Percentiles rank a stretch among this genome's conserved stretches.
phyloP scores from a whole-genome alignment of 92 coral and sea anemone genomes.

The Scolanthus callimorphus region DNA sequence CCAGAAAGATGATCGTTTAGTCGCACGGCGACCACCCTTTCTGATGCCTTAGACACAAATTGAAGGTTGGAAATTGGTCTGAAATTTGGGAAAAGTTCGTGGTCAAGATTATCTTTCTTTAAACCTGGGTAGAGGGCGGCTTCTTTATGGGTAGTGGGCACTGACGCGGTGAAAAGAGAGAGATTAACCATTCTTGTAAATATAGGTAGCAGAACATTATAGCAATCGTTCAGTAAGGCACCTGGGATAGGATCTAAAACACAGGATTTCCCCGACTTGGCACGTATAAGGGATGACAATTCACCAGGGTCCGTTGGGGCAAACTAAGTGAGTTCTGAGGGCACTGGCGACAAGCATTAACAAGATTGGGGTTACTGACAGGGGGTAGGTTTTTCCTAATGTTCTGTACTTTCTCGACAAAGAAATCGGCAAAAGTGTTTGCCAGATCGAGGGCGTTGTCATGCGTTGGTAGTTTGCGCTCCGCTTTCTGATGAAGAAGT shows the following conservation, averaged over 20 bases:
- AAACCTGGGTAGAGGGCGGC: too few species aligned
- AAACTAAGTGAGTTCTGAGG: too few species aligned
- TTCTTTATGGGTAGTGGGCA: slow-evolving; percentile 44
- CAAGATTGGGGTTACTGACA: too few species aligned
- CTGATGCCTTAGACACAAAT: slow-evolving; percentile 35
- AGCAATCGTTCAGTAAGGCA: slow-evolving; percentile 25
- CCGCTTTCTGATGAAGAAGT: too few species aligned
- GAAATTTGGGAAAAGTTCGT: slow-evolving; percentile 35
- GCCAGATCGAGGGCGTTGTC: too few species aligned
- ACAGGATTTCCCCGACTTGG: slow-evolving; percentile 37
- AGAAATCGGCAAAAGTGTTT: too few species aligned
- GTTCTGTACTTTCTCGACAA: too few species aligned
- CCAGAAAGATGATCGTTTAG: too few species aligned
- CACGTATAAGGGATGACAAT: slow-evolving; percentile 45
- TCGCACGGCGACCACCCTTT: slow-evolving; percentile 23
- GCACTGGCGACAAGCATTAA: neutral
- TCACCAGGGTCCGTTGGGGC: slow-evolving; percentile 33
- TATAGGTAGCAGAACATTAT: slow-evolving; percentile 48
- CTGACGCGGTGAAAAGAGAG: slow-evolving; percentile 45
- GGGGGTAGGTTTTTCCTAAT: too few species aligned
- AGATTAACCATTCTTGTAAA: slow-evolving; percentile 41
- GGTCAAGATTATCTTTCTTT: too few species aligned
- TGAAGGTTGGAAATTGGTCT: slow-evolving; percentile 37
- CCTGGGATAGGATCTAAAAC: slow-evolving; percentile 49
- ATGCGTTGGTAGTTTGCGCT: too few species aligned